These are phyloP conservation scores for Acronicta alni DNA, from an alignment of 2,888 invertebrate species.

Conservation along the genomic window DNA sequence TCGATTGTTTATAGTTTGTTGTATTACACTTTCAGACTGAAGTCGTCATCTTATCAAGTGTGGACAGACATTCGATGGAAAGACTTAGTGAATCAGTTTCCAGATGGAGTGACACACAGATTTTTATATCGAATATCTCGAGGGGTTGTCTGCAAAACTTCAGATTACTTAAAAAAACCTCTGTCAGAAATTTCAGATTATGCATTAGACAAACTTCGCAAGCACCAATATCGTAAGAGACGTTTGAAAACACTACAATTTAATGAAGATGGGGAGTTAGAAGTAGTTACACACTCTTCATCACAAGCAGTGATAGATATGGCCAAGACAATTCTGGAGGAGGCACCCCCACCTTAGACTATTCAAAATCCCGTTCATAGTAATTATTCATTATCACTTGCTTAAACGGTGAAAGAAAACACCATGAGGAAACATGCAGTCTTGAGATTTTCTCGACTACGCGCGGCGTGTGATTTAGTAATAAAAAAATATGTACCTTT, in stretches of 20 bases:
- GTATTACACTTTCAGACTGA: conserved; percentile 68
- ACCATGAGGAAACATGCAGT: too few species aligned
- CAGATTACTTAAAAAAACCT: conserved; percentile 63
- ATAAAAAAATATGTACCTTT: too few species aligned
- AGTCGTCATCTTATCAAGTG: conserved; percentile 66
- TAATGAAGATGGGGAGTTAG: conserved; percentile 66
- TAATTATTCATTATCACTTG: too few species aligned
- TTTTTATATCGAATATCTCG: conserved; percentile 68
- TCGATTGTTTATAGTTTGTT: not conserved
- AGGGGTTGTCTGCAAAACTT: conserved; percentile 44
- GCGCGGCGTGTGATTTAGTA: too few species aligned
- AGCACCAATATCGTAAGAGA: conserved; percentile 53
- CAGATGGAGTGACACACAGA: conserved; percentile 72
- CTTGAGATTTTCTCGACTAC: too few species aligned
- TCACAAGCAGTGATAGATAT: not conserved
- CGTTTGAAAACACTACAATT: conserved; percentile 70
- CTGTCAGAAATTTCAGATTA: conserved; percentile 65
- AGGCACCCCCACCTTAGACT: too few species aligned
- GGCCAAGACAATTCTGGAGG: too few species aligned
- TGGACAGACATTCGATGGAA: conserved; percentile 83
- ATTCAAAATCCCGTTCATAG: too few species aligned
- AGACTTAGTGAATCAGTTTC: conserved; percentile 69
- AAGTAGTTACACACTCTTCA: conserved; percentile 53
- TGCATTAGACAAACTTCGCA: conserved; percentile 55
- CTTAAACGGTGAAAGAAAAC: too few species aligned